Evolutionary conservation across 2,888 invertebrate species (phyloP), one percentile per base, ranked within the genome.

Genomic region (Scotopteryx bipunctaria): DNA sequence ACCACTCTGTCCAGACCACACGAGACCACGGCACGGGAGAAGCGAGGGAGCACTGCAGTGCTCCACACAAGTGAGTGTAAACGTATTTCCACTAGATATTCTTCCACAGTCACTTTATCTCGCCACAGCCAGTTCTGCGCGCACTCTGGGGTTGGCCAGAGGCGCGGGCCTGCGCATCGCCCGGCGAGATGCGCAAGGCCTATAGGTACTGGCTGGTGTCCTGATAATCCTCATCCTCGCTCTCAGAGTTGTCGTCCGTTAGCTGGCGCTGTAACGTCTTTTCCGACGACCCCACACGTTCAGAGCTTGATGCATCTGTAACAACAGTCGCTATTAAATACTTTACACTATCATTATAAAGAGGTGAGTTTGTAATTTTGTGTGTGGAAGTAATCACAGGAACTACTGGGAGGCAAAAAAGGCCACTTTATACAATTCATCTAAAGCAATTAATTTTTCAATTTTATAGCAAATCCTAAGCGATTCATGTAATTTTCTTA

Each of bases 281-380:
- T 83, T 85, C 80, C 81, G 77, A 42, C 56, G 78, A 65, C 71
- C 81, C 82, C 76, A 64, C 40, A 57, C 80, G 71, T 44, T 84
- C 76, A 83, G 86, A 81, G 87, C 87, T 70, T 76, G 88, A 86
- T 81, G 82, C 86, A 86, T 90, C 90, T 89, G 74, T 78, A 59
- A 13, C 49, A 69, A 68, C 0, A 19, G 32, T 9, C 8, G 11
- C 19, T 11, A 11, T 33, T 47, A 47, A n/a, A 38, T 38, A 8
- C 5, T 43, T 1, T 9, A 19, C 5, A 19, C 4, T 5, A 19
- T 19, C 19, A 6, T 5, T 2, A 5, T 2, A 1, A 6, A 19
- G 19, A 4, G 19, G 19, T 19, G 4, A 6, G 5, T 19, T 19
- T 19, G 2, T 6, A 19, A n/a, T n/a, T n/a, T n/a, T n/a, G n/a